These are phyloP conservation scores for Synergus itoensis DNA, from an alignment of 2,888 invertebrate species.

Conservation along the genomic window DNA sequence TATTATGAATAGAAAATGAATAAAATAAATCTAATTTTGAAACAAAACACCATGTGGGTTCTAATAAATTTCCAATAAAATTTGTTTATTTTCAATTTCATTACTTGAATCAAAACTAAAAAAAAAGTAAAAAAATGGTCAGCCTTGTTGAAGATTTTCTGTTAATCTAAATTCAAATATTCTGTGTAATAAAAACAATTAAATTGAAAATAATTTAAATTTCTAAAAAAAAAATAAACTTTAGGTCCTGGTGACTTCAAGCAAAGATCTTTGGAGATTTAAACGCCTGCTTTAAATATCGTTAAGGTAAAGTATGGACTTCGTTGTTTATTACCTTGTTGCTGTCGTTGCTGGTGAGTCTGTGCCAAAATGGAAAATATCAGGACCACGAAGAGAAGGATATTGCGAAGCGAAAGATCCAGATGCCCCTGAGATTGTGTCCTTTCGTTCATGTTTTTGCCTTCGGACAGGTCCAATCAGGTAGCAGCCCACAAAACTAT, in stretches of 20 bases:
- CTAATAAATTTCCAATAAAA: not conserved
- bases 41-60: too few species aligned
- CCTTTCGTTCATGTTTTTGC: slow-evolving; percentile 53
- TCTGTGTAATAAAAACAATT: too few species aligned
- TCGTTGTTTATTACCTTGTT: slow-evolving; percentile 24
- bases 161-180: too few species aligned
- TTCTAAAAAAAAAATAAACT: not conserved
- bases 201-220: too few species aligned
- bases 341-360: slow-evolving; percentile 60
- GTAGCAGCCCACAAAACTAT: slow-evolving; percentile 46
- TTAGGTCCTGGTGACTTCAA: not conserved
- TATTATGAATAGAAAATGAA: not conserved
- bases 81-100: not conserved
- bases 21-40: not conserved
- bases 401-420: slow-evolving; percentile 55
- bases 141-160: too few species aligned
- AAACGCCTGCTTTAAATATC: not conserved
- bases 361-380: slow-evolving; percentile 57
- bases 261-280: not conserved
- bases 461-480: slow-evolving; percentile 40
- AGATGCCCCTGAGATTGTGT: slow-evolving; percentile 53
- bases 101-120: too few species aligned
- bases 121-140: too few species aligned
- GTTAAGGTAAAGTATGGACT: not conserved
- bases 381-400: slow-evolving; percentile 54